phyloP scores from a whole-genome alignment of 2,113 vertebrate species.

The Micromys minutus region DNA sequence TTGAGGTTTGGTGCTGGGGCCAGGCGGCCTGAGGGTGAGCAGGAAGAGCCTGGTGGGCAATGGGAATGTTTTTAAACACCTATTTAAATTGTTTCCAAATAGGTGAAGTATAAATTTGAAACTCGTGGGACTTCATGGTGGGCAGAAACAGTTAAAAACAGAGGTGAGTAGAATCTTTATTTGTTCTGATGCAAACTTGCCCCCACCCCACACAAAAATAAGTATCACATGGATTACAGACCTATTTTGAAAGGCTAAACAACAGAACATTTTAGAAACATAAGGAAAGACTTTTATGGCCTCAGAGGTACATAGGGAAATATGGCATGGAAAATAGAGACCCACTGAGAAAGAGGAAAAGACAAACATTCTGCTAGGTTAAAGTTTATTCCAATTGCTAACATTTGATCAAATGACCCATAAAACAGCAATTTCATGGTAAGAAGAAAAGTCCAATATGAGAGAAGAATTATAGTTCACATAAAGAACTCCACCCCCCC shows the following conservation, averaged over 20 bases:
- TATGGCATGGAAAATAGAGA: background rate
- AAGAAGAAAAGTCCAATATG: background rate
- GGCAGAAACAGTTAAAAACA: constrained; percentile 19
- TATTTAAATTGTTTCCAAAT: constrained; percentile 8
- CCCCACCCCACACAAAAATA: background rate
- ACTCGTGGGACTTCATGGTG: background rate
- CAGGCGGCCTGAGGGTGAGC: background rate
- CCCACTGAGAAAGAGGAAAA: background rate
- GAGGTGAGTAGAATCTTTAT: background rate
- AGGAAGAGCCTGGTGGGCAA: background rate
- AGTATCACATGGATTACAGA: background rate
- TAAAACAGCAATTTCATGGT: constrained; percentile 29
- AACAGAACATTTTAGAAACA: background rate
- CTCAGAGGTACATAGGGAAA: background rate
- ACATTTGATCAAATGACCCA: background rate
- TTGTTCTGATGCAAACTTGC: background rate
- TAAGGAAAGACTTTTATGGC: background rate
- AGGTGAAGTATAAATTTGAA: background rate
- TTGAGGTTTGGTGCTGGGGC: background rate
- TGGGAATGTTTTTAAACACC: background rate
- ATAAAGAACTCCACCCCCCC: constrained; percentile 45
- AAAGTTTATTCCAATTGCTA: background rate
- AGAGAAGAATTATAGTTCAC: background rate
- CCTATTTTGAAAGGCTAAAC: constrained; percentile 30
- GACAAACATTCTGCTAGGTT: background rate